A percentile compares a stretch with the other conserved stretches of the same genome.
These are phyloP conservation scores for Nymphalis polychloros DNA, from an alignment of 2,888 invertebrate species.

Conservation along the genomic window DNA sequence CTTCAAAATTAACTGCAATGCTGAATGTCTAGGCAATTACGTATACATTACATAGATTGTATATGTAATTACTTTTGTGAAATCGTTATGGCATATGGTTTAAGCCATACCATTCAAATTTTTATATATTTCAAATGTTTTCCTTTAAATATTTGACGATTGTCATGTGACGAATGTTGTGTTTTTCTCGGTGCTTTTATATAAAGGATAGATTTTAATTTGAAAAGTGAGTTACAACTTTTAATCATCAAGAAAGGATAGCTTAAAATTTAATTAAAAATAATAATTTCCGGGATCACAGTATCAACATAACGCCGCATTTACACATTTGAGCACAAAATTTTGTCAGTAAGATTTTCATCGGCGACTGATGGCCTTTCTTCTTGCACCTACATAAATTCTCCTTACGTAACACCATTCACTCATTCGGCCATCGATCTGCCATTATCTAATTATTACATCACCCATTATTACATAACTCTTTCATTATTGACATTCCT, in stretches of 20 bases:
- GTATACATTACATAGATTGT: too few relatives aligned
- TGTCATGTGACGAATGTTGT: too few relatives aligned
- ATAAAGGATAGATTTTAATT: too few relatives aligned
- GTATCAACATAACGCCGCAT: background rate
- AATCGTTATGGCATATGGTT: background rate
- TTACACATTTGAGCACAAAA: background rate
- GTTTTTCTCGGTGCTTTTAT: too few relatives aligned
- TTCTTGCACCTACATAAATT: constrained; percentile 55
- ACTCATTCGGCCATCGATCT: constrained; percentile 58
- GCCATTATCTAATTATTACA: constrained; percentile 73
- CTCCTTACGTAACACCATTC: constrained; percentile 59
- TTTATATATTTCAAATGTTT: too few relatives aligned
- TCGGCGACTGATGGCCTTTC: constrained; percentile 49
- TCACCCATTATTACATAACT: constrained; percentile 60
- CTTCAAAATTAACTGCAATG: background rate
- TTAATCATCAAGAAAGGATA: too few relatives aligned
- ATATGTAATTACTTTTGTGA: background rate
- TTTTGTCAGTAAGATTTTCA: background rate
- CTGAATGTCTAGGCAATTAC: background rate
- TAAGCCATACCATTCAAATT: too few relatives aligned
- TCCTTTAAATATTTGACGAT: too few relatives aligned
- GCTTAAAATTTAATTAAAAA: too few relatives aligned
- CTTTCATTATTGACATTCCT: constrained; percentile 57
- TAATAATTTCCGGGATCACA: too few relatives aligned
- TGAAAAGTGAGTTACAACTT: too few relatives aligned